Evolutionary conservation across 2,888 invertebrate species (phyloP).

Genomic region (Agrotis segetum): DNA sequence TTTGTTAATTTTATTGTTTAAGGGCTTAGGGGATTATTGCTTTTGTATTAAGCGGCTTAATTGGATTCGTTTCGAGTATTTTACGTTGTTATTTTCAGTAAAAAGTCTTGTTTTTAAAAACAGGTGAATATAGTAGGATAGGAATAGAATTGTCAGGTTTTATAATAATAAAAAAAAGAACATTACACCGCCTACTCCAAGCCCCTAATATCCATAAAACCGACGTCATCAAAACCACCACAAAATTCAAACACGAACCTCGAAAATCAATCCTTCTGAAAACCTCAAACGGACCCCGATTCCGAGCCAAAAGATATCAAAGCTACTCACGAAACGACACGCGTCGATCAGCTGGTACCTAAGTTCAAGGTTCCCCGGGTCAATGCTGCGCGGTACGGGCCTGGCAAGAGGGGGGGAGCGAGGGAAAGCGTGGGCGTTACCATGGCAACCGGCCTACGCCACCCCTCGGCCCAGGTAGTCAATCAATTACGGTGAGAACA

Average conservation of each 20-base stretch:
- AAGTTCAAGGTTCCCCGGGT: constrained; percentile 88
- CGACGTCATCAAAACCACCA: background rate
- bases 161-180: too few relatives aligned
- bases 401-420: constrained; percentile 42
- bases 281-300: constrained; percentile 18
- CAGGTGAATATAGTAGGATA: too few relatives aligned
- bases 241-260: constrained; percentile 4
- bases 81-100: too few relatives aligned
- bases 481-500: constrained; percentile 84
- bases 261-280: constrained; percentile 6
- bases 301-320: constrained; percentile 41
- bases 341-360: constrained; percentile 82
- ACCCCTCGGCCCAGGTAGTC: constrained; percentile 85
- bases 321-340: constrained; percentile 60
- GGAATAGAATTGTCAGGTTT: too few relatives aligned
- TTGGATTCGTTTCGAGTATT: background rate
- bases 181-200: too few relatives aligned
- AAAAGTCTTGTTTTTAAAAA: too few relatives aligned
- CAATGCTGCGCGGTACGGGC: constrained; percentile 76
- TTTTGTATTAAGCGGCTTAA: background rate
- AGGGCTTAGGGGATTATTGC: background rate
- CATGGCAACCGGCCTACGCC: constrained; percentile 87
- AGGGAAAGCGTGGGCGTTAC: constrained; percentile 82
- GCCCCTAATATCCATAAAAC: background rate
- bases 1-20: constrained; percentile 6